phyloP scores from a whole-genome alignment of 2,113 vertebrate genomes.

The Tamias sibiricus region DNA sequence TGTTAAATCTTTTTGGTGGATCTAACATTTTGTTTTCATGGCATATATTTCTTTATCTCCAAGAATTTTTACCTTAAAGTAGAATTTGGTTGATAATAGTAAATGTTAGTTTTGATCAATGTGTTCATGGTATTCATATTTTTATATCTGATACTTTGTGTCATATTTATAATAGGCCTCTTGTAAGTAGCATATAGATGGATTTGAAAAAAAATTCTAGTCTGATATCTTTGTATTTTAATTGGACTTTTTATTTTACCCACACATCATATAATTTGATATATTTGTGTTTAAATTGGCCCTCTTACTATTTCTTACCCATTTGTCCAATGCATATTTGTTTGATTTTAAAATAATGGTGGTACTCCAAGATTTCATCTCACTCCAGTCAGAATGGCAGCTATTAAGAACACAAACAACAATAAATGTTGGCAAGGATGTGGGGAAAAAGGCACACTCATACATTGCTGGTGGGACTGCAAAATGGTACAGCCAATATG shows the following conservation, averaged over 20 bases:
- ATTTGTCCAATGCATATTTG: neutral
- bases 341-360: slow-evolving; percentile 11
- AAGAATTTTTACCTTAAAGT: neutral
- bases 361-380: no score
- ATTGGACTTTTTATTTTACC: neutral
- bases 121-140: neutral
- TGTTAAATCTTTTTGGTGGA: neutral
- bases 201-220: slow-evolving; percentile 32
- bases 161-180: neutral
- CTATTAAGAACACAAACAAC: no score
- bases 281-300: neutral
- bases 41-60: neutral
- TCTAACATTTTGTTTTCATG: slow-evolving; percentile 3
- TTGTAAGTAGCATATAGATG: neutral
- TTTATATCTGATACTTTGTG: neutral
- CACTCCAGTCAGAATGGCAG: no score
- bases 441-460: no score
- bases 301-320: neutral
- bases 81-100: neutral
- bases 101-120: neutral
- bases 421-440: no score
- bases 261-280: neutral
- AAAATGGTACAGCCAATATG: no score
- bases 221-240: neutral
- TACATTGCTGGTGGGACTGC: no score